Conservation (phyloP, 2,113 vertebrate genomes). For the Oxyruncus cristatus region DNA sequence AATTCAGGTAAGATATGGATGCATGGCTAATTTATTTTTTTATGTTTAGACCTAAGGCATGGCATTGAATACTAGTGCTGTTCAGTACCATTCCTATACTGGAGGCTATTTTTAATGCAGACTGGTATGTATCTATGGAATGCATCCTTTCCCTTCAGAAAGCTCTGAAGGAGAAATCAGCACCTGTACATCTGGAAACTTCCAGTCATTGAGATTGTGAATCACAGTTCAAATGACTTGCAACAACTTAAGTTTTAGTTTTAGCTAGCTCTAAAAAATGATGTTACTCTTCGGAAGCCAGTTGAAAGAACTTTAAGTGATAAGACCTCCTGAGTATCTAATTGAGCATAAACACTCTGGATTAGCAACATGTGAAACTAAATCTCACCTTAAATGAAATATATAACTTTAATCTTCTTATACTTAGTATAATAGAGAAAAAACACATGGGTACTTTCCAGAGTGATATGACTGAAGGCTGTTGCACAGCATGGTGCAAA, state of each 20-base stretch:
- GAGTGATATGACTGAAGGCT: neutral
- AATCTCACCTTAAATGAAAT: slow-evolving; percentile 12
- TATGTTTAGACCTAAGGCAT: neutral
- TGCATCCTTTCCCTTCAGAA: neutral
- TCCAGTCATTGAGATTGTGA: neutral
- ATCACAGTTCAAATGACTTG: neutral
- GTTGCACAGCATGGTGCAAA: neutral
- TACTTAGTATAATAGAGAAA: neutral
- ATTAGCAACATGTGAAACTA: neutral
- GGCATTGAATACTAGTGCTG: neutral
- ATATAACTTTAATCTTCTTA: neutral
- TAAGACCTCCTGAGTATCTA: neutral
- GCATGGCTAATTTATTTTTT: neutral
- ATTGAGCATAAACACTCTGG: neutral
- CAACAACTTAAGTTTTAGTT: neutral
- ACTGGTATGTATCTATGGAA: neutral
- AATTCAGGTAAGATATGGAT: neutral
- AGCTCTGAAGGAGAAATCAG: neutral
- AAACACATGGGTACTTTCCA: neutral
- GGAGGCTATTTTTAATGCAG: neutral
- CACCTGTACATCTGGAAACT: neutral
- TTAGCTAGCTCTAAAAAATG: neutral
- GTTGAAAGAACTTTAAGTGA: neutral
- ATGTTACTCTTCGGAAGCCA: neutral
- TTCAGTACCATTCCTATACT: neutral